phyloP scores from a whole-genome alignment of 1,140 invertebrate genomes.

The Drosophila pandora region DNA sequence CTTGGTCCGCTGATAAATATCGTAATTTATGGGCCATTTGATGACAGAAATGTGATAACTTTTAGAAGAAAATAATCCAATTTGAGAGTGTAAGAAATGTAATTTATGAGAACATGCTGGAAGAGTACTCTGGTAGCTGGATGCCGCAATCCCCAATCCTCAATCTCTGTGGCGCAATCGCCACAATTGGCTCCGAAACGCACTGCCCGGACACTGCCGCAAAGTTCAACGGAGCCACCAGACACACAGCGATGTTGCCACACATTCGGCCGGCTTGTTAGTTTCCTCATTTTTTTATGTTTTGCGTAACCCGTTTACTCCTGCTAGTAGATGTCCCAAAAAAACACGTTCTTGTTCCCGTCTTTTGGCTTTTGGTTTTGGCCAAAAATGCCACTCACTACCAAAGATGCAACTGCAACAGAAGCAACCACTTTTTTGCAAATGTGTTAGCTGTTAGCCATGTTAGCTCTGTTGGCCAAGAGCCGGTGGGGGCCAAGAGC shows the following conservation, averaged over 20 bases:
- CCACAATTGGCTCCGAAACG: conserved; percentile 6
- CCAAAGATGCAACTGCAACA: conserved; percentile 54
- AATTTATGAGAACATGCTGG: conserved; percentile 2
- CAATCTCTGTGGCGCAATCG: conserved; percentile 37
- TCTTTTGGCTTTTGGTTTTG: conserved; percentile 14
- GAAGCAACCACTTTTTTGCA: conserved; percentile 25
- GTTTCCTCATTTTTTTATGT: conserved; percentile 2
- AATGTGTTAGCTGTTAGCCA: conserved; percentile 28
- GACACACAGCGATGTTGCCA: conserved; percentile 23
- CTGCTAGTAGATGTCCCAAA: conserved; percentile 15
- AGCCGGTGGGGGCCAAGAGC: neutral
- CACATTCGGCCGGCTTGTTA: conserved; percentile 32
- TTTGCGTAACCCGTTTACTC: conserved; percentile 54
- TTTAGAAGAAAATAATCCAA: no score
- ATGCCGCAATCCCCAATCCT: conserved; percentile 17
- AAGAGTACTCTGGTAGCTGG: conserved; percentile 4
- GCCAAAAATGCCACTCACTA: conserved; percentile 52
- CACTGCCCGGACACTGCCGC: conserved; percentile 6
- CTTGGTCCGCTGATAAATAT: neutral
- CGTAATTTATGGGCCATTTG: neutral
- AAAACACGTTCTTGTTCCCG: conserved; percentile 57
- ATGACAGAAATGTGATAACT: neutral
- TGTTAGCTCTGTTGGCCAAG: neutral
- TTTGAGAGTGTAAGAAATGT: neutral
- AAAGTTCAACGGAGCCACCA: conserved; percentile 35